These are phyloP conservation scores for Mesocentrotus franciscanus DNA, from an alignment of 53 echinoderm and acorn worm genomes.

Conservation along the genomic window DNA sequence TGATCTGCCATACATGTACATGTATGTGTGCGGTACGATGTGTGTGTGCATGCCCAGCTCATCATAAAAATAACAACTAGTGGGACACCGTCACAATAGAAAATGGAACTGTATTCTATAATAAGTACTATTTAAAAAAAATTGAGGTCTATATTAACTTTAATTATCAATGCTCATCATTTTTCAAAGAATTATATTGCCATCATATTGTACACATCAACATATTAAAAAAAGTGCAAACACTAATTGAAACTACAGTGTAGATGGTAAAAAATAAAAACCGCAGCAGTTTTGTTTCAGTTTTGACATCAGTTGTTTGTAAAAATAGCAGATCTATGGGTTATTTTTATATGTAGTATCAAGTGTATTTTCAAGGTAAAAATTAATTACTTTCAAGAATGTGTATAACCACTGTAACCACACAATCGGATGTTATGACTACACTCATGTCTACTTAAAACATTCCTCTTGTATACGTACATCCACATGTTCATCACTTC, in stretches of 20 bases:
- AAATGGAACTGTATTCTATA: not conserved
- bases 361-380: not conserved
- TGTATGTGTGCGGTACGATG: not conserved
- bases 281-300: not conserved
- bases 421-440: not conserved
- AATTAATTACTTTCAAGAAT: not conserved
- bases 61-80: not conserved
- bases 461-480: no score
- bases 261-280: not conserved
- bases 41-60: not conserved
- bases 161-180: not conserved
- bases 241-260: not conserved
- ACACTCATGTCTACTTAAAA: no score
- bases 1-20: conserved; percentile 17
- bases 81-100: not conserved
- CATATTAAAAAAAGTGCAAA: not conserved
- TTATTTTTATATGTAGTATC: not conserved
- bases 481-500: no score
- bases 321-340: not conserved
- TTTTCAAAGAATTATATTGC: not conserved
- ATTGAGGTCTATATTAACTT: not conserved
- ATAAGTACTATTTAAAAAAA: not conserved
- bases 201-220: not conserved
- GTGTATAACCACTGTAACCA: not conserved
- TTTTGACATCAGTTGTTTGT: not conserved